Evolutionary conservation across 2,797 vertebrate genomes (phyloP).

Genomic region (Cynodonichthys magdalenae): DNA sequence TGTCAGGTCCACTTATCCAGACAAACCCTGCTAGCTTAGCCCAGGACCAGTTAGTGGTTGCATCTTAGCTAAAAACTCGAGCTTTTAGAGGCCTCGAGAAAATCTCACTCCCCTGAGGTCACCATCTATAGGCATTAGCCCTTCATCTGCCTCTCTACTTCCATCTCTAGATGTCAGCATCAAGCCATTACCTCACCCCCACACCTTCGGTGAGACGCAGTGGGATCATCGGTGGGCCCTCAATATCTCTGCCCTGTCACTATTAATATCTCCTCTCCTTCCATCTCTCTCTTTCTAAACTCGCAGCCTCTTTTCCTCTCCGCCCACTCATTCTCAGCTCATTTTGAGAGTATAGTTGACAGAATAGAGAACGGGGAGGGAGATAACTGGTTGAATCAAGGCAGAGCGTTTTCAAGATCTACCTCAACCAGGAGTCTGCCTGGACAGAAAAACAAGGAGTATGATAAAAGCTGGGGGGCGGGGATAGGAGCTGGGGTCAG

Average conservation of each 20-base stretch:
- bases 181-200: constrained; percentile 61
- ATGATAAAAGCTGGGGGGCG: not conserved
- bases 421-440: constrained; percentile 25
- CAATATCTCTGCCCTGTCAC: constrained; percentile 62
- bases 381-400: constrained; percentile 27
- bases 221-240: constrained; percentile 47
- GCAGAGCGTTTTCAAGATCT: constrained; percentile 30
- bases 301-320: constrained; percentile 24
- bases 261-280: constrained; percentile 64
- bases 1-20: constrained; percentile 68
- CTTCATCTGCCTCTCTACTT: constrained; percentile 45
- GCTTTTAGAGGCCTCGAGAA: constrained; percentile 72
- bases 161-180: constrained; percentile 61
- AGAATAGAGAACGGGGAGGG: constrained; percentile 23
- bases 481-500: constrained; percentile 27
- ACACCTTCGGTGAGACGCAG: constrained; percentile 56
- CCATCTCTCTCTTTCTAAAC: constrained; percentile 48
- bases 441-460: constrained; percentile 14
- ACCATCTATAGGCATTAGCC: constrained; percentile 64
- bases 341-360: constrained; percentile 52
- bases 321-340: constrained; percentile 52
- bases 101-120: constrained; percentile 68
- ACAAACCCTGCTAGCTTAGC: constrained; percentile 48
- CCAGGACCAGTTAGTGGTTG: constrained; percentile 42
- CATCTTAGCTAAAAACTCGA: constrained; percentile 46